phyloP scores from a whole-genome alignment of 2,113 vertebrate species.

The Rafetus swinhoei region DNA sequence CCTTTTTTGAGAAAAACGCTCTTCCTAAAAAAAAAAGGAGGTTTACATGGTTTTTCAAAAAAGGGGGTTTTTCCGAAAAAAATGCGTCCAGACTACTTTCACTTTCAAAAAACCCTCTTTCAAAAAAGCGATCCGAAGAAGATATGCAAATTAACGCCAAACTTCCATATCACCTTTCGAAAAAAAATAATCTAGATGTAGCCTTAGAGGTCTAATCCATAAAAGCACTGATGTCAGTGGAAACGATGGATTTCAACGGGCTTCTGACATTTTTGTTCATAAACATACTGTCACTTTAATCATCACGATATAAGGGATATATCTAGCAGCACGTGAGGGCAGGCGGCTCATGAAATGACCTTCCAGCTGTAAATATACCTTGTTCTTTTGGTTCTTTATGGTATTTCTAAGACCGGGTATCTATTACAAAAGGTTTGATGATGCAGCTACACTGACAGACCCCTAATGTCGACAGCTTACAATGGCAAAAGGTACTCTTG shows the following conservation, averaged over 20 bases:
- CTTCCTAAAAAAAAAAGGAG: too few species aligned
- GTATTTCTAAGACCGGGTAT: neutral
- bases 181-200: too few species aligned
- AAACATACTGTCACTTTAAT: neutral
- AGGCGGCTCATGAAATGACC: neutral
- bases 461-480: neutral
- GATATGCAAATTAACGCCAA: too few species aligned
- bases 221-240: neutral
- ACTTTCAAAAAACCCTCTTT: too few species aligned
- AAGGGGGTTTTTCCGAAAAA: too few species aligned
- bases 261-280: neutral
- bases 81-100: too few species aligned
- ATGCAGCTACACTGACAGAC: neutral
- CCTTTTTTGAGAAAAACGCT: too few species aligned
- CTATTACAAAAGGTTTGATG: neutral
- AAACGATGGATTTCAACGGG: neutral
- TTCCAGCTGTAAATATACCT: rapidly evolving
- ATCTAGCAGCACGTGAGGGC: neutral
- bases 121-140: too few species aligned
- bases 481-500: neutral
- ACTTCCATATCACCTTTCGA: too few species aligned
- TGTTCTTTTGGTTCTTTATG: neutral
- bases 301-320: neutral
- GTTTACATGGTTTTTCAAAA: too few species aligned
- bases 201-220: neutral